A percentile compares a stretch with the other conserved stretches of the same genome.
phyloP scores from a whole-genome alignment of 2,113 vertebrate species.

The Grallaria varia region DNA sequence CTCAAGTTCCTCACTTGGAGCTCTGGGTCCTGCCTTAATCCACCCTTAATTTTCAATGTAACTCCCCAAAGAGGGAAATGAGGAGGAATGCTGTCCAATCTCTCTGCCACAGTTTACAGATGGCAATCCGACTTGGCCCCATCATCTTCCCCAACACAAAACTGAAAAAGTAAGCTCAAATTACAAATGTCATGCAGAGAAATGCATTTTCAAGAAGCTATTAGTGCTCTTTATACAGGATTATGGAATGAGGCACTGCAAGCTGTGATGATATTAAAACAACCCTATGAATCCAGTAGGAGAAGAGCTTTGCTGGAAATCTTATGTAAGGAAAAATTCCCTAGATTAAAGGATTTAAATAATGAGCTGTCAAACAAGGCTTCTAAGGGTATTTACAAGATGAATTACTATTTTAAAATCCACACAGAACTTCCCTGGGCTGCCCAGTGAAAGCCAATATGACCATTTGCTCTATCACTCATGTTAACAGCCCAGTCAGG shows the following conservation, averaged over 20 bases:
- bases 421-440: background rate
- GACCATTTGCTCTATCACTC: background rate
- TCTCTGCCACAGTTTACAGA: background rate
- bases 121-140: background rate
- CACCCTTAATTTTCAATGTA: background rate
- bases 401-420: background rate
- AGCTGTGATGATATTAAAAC: background rate
- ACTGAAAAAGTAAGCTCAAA: background rate
- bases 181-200: background rate
- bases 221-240: background rate
- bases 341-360: background rate
- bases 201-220: background rate
- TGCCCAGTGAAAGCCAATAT: background rate
- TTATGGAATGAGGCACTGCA: background rate
- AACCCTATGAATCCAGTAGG: accelerated
- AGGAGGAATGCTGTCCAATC: accelerated
- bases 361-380: background rate
- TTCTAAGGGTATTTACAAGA: background rate
- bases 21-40: background rate
- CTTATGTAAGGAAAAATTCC: background rate
- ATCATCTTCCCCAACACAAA: background rate
- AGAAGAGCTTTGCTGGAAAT: background rate
- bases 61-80: background rate
- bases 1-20: background rate
- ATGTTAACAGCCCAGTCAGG: background rate